Conservation (phyloP, 2,113 vertebrate species). For the Capreolus pygargus region DNA sequence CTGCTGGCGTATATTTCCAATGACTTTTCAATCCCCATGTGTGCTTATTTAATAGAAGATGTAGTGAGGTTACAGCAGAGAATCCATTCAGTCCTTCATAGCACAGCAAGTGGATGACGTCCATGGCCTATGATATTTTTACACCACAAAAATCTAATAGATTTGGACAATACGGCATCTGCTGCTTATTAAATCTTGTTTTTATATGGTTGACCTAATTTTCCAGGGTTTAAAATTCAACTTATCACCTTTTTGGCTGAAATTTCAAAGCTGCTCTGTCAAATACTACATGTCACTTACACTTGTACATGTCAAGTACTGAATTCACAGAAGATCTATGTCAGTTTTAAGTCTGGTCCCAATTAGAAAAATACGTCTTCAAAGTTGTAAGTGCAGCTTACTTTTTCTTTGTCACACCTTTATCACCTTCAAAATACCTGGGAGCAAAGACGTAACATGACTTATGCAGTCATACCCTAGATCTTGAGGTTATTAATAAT, state of each 20-base stretch:
- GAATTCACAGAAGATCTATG: not conserved
- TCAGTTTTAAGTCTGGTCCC: slow-evolving; percentile 25
- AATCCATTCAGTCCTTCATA: not conserved
- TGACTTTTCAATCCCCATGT: not conserved
- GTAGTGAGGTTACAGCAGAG: not conserved
- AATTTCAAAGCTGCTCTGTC: slow-evolving; percentile 37
- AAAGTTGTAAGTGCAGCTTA: not conserved
- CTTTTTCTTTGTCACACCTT: not conserved
- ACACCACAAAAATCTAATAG: slow-evolving; percentile 68
- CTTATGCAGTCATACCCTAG: not conserved
- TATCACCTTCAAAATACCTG: not conserved
- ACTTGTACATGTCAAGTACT: slow-evolving; percentile 55
- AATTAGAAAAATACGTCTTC: slow-evolving; percentile 29
- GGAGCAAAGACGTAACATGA: not conserved
- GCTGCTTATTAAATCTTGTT: slow-evolving; percentile 74
- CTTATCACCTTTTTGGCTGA: slow-evolving; percentile 62
- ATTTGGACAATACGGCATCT: slow-evolving; percentile 74
- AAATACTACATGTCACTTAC: slow-evolving; percentile 58
- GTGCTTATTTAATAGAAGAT: not conserved
- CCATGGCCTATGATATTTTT: slow-evolving; percentile 19
- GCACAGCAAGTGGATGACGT: not conserved
- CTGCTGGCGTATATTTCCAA: not conserved
- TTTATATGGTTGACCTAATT: slow-evolving; percentile 74
- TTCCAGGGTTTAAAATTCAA: slow-evolving; percentile 72
- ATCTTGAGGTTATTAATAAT: not conserved